Evolutionary conservation across 1,140 invertebrate species (phyloP).

Genomic region (Riptortus pedestris): DNA sequence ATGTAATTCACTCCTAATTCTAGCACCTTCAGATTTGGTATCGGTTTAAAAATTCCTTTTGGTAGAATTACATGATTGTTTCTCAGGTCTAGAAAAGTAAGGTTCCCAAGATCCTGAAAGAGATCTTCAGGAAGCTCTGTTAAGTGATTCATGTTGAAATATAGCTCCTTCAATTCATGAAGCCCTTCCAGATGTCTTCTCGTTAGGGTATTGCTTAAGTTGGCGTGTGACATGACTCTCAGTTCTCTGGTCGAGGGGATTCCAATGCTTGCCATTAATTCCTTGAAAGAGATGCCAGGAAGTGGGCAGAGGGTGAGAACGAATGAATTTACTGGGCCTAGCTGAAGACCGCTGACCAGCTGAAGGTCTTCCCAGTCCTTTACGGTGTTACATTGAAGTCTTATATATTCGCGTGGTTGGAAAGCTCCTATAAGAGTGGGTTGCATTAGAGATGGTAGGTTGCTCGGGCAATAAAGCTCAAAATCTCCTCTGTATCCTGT

Average conservation of each 20-base stretch:
- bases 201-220: constrained; percentile 40
- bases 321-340: constrained; percentile 24
- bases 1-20: constrained; percentile 52
- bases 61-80: constrained; percentile 42
- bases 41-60: constrained; percentile 28
- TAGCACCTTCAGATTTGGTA: constrained; percentile 45
- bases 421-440: background rate
- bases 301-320: constrained; percentile 33
- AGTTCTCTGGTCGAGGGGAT: constrained; percentile 38
- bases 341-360: background rate
- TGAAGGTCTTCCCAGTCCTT: background rate
- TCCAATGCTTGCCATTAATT: constrained; percentile 35
- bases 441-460: background rate
- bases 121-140: constrained; percentile 46
- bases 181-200: constrained; percentile 44
- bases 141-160: constrained; percentile 41
- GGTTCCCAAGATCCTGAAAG: constrained; percentile 44
- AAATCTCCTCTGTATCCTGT: background rate
- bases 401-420: background rate
- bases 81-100: constrained; percentile 47
- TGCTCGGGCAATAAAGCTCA: background rate
- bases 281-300: constrained; percentile 32
- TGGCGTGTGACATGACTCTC: constrained; percentile 37
- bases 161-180: constrained; percentile 39
- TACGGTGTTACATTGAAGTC: background rate